Percentiles rank a stretch among this genome's conserved stretches.
Conservation (phyloP, 2,888 invertebrate genomes). For the Odontothrips loti region DNA sequence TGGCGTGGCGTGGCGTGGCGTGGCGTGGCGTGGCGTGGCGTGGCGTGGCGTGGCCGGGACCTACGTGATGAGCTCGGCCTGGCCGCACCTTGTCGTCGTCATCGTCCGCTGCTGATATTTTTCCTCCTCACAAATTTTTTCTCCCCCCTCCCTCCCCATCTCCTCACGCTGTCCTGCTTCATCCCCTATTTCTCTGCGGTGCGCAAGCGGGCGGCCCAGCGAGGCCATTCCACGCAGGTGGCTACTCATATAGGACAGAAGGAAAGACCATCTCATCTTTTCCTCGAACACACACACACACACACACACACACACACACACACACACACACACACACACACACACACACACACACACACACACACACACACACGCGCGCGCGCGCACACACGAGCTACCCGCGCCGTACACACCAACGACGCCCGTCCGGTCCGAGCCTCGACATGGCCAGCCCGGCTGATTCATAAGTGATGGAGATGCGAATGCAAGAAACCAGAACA, state of each 20-base stretch:
- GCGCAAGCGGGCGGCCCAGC: background rate
- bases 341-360: too few species aligned
- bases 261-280: slow-evolving; percentile 1
- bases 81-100: background rate
- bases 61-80: background rate
- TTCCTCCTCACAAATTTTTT: background rate
- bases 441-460: background rate
- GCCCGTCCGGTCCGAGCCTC: background rate
- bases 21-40: background rate
- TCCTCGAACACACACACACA: background rate
- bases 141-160: background rate
- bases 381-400: background rate
- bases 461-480: slow-evolving; percentile 19
- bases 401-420: background rate
- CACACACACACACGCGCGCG: too few species aligned
- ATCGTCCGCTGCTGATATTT: background rate
- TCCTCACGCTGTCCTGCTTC: too few species aligned
- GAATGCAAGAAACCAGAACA: background rate
- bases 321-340: too few species aligned
- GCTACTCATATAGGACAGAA: slow-evolving; percentile 23
- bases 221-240: slow-evolving; percentile 8
- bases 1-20: background rate
- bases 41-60: background rate
- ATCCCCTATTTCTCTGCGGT: too few species aligned
- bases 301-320: too few species aligned